phyloP scores from a whole-genome alignment of 2,797 vertebrate species.

The Trichosurus vulpecula region DNA sequence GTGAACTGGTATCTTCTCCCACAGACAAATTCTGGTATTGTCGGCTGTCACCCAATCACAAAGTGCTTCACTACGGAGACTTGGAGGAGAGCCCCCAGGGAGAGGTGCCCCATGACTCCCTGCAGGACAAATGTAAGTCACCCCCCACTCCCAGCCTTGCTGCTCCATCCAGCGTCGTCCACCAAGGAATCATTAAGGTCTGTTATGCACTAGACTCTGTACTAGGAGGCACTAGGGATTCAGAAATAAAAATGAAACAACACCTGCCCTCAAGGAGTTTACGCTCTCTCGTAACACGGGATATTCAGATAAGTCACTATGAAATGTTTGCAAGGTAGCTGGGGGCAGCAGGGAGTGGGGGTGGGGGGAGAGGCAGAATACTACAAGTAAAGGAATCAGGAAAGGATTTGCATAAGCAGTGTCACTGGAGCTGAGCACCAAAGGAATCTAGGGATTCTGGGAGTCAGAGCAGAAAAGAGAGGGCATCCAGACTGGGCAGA shows the following conservation, averaged over 20 bases:
- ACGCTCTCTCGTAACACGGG: no score
- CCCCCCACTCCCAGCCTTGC: not conserved
- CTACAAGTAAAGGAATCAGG: not conserved
- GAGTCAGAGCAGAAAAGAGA: not conserved
- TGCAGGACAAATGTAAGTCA: conserved; percentile 97
- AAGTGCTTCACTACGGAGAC: conserved; percentile 99
- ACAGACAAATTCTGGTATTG: conserved; percentile 99
- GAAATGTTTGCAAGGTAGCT: not conserved
- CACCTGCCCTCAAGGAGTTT: no score
- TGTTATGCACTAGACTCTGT: not conserved
- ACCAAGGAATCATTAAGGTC: not conserved
- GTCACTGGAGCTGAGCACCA: not conserved
- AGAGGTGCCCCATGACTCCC: conserved; percentile 96
- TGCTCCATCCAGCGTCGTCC: not conserved
- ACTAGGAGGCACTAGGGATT: not conserved
- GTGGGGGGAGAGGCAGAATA: not conserved
- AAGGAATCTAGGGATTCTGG: not conserved
- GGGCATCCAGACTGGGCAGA: not conserved
- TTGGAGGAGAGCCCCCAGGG: conserved; percentile 98
- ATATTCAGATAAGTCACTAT: not conserved
- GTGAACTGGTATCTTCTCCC: conserved; percentile 59
- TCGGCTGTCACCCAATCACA: conserved; percentile 98
- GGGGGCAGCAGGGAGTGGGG: no score
- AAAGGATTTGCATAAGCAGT: not conserved
- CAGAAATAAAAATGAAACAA: not conserved